phyloP scores from a whole-genome alignment of 37 sponge, comb jelly and placozoan genomes.

The Cladorhizidae sp. region DNA sequence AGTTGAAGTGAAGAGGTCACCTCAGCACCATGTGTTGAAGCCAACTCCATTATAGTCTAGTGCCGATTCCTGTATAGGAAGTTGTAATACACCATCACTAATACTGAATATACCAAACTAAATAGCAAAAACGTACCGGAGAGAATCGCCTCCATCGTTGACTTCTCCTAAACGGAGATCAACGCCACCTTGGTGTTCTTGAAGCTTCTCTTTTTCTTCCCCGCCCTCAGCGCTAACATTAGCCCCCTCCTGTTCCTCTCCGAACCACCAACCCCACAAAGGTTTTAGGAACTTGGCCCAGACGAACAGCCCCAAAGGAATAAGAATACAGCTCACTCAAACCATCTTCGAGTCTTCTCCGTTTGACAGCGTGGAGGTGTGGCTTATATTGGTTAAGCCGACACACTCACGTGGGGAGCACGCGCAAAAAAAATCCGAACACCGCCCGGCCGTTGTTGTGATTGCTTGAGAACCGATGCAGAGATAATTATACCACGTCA shows the following conservation, averaged over 20 bases:
- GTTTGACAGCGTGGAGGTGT: no score
- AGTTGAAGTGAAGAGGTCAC: no score
- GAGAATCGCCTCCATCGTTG: neutral
- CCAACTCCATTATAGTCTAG: no score
- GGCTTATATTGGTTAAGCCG: no score
- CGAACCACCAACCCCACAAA: neutral
- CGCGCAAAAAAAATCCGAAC: no score
- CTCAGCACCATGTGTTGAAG: no score
- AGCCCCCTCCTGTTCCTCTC: neutral
- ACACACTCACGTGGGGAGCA: no score
- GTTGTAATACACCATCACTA: neutral
- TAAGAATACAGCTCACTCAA: conserved; percentile 55
- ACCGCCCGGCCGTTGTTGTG: no score
- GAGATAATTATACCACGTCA: no score
- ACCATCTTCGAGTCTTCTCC: conserved; percentile 33
- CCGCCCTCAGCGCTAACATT: neutral
- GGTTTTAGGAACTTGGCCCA: conserved; percentile 45
- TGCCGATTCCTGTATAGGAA: no score
- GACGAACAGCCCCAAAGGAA: conserved; percentile 52
- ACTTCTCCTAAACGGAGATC: neutral
- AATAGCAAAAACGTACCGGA: neutral
- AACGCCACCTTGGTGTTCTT: neutral
- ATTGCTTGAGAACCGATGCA: no score
- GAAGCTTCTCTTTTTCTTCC: neutral
- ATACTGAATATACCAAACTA: neutral